Base-by-base conservation (phyloP, 2,797 vertebrate genomes). In the Tapirus indicus region DNA sequence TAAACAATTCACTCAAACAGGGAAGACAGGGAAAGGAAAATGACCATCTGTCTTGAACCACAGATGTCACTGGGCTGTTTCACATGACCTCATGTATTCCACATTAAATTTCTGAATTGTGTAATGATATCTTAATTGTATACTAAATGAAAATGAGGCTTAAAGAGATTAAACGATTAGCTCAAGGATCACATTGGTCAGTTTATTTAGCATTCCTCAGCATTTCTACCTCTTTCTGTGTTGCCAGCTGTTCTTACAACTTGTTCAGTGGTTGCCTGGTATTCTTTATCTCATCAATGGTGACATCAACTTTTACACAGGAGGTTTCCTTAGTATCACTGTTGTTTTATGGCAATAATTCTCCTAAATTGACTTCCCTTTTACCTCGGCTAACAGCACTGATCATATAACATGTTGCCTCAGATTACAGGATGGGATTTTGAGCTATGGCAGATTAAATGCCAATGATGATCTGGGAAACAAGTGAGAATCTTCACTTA, bases 201-300 rank as follows among this genome's bases (percentile, higher is more conserved):
- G 32, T 47, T 56, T 25, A 20, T 20, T 77, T 72, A 4, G 44
- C 7, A 38, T 1, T 6, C 17, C 7, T 86, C 44, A 44, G 3
- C 1, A 0, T 75, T 32, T 60, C 5, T 27, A 3, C 68, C 12
- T 4, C 20, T 13, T n/a, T 58, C 49, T 47, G 1, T 60, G 21
- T 54, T 44, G 12, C 7, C 21, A 52, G 21, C 20, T 49, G 2
- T 49, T 49, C 2, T 41, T n/a, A 80, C 5, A 44, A 52, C 4
- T 21, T 27, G 1, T 17, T 41, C 13, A 85, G 7, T 14, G 16
- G 12, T 58, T 78, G 23, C 14, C 2, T 20, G 16, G 52, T 68
- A 44, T 11, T 47, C 12, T 71, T 56, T 71, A 11, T 38, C 23
- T 49, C 3, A 27, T 16, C 11, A 56, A 27, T 56, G 32, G 11